Evolutionary conservation across 2,888 invertebrate genomes (phyloP).

Genomic region (Nomada ferruginata): DNA sequence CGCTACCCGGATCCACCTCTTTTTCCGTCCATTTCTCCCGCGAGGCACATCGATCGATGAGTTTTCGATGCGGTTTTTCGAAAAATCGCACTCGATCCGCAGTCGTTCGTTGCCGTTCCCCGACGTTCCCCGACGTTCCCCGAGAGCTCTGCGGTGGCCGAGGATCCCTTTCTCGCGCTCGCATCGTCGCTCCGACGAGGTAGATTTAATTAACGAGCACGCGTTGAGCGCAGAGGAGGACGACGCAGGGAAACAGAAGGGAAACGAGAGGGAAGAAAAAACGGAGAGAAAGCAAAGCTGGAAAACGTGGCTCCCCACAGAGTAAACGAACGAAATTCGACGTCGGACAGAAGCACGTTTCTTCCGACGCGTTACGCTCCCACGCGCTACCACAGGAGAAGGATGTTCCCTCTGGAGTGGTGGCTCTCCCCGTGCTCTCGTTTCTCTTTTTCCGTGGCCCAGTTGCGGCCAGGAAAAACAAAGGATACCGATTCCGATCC

Average conservation of each 20-base stretch:
- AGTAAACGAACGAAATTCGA: slow-evolving; percentile 59
- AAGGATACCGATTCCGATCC: slow-evolving; percentile 57
- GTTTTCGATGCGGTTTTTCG: slow-evolving; percentile 22
- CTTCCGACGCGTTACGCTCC: slow-evolving; percentile 40
- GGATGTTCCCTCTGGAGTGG: slow-evolving; percentile 29
- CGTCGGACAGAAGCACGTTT: slow-evolving; percentile 45
- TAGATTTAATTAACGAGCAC: slow-evolving; percentile 45
- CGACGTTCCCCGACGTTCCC: background rate
- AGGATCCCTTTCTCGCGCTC: background rate
- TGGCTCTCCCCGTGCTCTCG: background rate
- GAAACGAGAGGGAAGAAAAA: background rate
- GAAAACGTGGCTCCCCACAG: slow-evolving; percentile 46
- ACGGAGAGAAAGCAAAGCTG: background rate
- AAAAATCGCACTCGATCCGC: slow-evolving; percentile 6
- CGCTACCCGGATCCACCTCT: slow-evolving; percentile 5
- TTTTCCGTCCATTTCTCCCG: background rate
- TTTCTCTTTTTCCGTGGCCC: slow-evolving; percentile 37
- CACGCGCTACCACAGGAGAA: slow-evolving; percentile 27
- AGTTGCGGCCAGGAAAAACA: slow-evolving; percentile 49
- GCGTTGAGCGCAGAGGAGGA: background rate
- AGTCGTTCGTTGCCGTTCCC: background rate
- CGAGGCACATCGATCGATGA: slow-evolving; percentile 34
- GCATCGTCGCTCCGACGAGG: slow-evolving; percentile 22
- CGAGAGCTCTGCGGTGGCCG: background rate
- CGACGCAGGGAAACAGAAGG: background rate